Base-by-base conservation (phyloP, 2,797 vertebrate genomes). In the Rhodeus uyekii region DNA sequence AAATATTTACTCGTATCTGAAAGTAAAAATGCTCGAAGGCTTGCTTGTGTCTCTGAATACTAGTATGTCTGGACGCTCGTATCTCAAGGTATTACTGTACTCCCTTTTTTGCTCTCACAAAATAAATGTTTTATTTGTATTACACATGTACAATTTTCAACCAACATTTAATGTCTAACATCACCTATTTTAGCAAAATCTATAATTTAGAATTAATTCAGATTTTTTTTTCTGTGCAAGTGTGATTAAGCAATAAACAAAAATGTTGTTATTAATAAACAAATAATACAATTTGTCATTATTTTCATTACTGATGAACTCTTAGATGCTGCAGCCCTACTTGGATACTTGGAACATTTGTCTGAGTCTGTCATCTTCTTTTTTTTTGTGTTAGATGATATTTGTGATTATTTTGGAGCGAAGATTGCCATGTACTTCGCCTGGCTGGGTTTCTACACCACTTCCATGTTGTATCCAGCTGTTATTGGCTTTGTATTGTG, bases 391-490 rank as follows among this genome's bases (percentile, higher is more conserved):
- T 0, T 88, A 99, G 98, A 99, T 84, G 98, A 99, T 60, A 98
- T 99, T 90, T 98, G 97, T n/a, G 97, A 98, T 89, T 99, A 99
- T 87, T 99, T 99, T 0, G 98, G 98, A 5, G 98, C 98, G 89
- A 98, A 99, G 92, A 97, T 99, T 1, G 98, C 96, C 77, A 96
- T 99, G 98, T 99, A 99, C 82, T 99, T 99, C 0, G 97, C 98
- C 87, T 99, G 98, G 98, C 86, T 99, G 91, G 98, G 97, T 2
- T 99, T 98, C 93, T 99, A 99, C 93, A 99, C 98, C 42, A 99
- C 97, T 0, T 98, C 97, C 1, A 97, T 99, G 96, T 94, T 99
- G 19, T 99, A 99, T 88, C 98, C 98, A 0, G 97, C 98, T 0
- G 95, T 99, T 82, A 96, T 99, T 0, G 97, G 98, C 86, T 97